These are phyloP conservation scores for Clepsis dumicolana DNA, from an alignment of 2,888 invertebrate genomes.

Conservation along the genomic window DNA sequence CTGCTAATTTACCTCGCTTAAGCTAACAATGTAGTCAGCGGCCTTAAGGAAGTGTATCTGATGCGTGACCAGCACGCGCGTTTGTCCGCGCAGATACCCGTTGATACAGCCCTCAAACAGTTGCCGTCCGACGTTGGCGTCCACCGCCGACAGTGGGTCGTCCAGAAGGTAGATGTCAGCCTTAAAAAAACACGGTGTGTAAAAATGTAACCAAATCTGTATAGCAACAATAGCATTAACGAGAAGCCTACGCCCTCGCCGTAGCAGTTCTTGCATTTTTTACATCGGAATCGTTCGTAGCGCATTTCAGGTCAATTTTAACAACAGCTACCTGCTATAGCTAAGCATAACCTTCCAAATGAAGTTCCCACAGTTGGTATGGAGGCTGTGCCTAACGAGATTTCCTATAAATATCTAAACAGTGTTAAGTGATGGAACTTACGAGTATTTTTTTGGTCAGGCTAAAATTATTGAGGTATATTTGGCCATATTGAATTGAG, in stretches of 20 bases:
- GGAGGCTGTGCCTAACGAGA: not conserved
- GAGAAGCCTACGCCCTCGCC: not conserved
- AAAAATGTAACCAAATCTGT: not conserved
- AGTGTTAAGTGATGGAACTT: too few species aligned
- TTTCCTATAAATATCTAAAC: not conserved
- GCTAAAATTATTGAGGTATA: too few species aligned
- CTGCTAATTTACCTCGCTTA: constrained; percentile 65
- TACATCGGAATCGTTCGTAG: constrained; percentile 12
- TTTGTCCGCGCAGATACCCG: constrained; percentile 88
- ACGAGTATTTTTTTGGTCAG: too few species aligned
- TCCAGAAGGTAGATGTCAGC: constrained; percentile 94
- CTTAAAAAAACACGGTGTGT: constrained; percentile 78
- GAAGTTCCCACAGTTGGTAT: not conserved
- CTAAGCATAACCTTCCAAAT: not conserved
- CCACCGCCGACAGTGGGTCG: constrained; percentile 95
- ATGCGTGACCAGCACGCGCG: constrained; percentile 93
- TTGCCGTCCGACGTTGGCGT: constrained; percentile 92
- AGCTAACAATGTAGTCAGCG: constrained; percentile 32
- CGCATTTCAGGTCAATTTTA: not conserved
- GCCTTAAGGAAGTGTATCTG: constrained; percentile 85
- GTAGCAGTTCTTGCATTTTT: constrained; percentile 20
- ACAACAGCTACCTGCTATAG: not conserved
- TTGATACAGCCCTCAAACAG: constrained; percentile 92
- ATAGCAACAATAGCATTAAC: not conserved
- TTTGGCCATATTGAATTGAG: too few species aligned